Evolutionary conservation across 2,113 vertebrate genomes (phyloP).

Genomic region (Sarotherodon lohbergeri): DNA sequence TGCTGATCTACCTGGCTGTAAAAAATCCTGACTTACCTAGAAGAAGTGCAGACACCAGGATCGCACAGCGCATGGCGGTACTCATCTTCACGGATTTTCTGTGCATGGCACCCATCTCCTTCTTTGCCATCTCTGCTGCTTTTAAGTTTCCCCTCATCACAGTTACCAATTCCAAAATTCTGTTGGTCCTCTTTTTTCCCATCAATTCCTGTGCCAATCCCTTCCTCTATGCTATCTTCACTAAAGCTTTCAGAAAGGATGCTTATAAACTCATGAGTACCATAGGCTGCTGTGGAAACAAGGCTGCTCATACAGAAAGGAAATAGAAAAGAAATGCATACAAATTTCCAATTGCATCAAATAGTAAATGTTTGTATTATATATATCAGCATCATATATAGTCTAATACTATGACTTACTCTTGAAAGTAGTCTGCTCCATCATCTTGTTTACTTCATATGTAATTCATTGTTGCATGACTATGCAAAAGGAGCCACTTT

Average conservation of each 20-base stretch:
- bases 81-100: conserved; percentile 91
- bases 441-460: neutral
- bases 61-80: conserved; percentile 90
- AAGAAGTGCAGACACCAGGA: conserved; percentile 79
- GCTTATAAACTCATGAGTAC: conserved; percentile 78
- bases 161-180: conserved; percentile 88
- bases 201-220: conserved; percentile 93
- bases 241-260: conserved; percentile 86
- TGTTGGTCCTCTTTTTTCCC: conserved; percentile 90
- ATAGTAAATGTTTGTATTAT: neutral
- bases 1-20: conserved; percentile 84
- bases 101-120: conserved; percentile 92
- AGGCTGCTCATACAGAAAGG: conserved; percentile 27
- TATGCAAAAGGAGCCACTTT: neutral
- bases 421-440: neutral
- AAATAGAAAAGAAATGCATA: neutral
- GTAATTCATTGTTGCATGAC: neutral
- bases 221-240: conserved; percentile 90
- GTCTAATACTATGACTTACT: neutral
- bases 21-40: conserved; percentile 76
- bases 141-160: conserved; percentile 89
- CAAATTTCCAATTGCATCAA: neutral
- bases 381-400: neutral
- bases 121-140: conserved; percentile 87
- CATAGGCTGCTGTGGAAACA: conserved; percentile 77